phyloP scores from a whole-genome alignment of 2,888 invertebrate species.

The Deilephila elpenor region DNA sequence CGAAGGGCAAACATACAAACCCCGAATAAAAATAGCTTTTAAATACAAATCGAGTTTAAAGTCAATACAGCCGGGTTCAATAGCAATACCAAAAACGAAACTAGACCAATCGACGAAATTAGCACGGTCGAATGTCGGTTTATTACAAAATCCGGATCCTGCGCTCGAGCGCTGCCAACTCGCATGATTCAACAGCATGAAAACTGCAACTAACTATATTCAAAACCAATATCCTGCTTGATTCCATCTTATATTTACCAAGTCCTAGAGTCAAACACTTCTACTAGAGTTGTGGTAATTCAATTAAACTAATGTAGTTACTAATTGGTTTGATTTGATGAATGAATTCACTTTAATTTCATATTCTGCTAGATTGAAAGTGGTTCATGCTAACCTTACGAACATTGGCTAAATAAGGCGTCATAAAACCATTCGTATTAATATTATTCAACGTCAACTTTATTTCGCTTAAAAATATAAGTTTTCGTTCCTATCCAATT shows the following conservation, averaged over 20 bases:
- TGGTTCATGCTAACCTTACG: no score
- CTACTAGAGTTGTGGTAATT: neutral
- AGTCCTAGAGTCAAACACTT: neutral
- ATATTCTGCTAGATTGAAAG: no score
- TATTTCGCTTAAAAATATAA: no score
- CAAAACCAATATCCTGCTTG: neutral
- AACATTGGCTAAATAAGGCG: no score
- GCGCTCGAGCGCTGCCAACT: neutral
- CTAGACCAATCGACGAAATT: slow-evolving; percentile 13
- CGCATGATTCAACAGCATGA: slow-evolving; percentile 9
- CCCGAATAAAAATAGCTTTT: neutral
- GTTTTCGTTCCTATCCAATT: no score
- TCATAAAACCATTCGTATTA: no score
- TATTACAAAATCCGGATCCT: neutral
- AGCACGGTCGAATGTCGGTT: neutral
- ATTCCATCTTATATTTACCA: neutral
- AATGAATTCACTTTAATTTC: no score
- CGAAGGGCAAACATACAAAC: neutral
- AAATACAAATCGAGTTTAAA: neutral
- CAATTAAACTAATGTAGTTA: neutral
- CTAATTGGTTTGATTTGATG: no score
- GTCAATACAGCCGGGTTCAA: neutral
- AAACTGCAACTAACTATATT: neutral
- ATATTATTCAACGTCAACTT: no score
- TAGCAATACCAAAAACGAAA: slow-evolving; percentile 18